Evolutionary conservation across 2,797 vertebrate genomes (phyloP).

Genomic region (Peromyscus nudipes): DNA sequence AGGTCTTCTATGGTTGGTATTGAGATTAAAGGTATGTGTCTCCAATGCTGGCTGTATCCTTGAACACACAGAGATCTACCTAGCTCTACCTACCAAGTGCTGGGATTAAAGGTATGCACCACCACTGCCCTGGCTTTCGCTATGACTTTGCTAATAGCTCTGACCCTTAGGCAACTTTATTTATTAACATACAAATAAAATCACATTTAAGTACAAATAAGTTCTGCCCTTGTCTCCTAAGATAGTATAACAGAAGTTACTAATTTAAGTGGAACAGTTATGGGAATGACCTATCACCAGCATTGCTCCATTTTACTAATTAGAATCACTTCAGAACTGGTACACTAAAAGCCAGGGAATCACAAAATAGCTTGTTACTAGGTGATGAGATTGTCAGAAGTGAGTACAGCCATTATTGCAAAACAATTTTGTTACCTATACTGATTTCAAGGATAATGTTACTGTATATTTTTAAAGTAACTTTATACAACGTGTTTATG

Average conservation of each 20-base stretch:
- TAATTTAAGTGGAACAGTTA: not conserved
- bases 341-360: not conserved
- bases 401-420: not conserved
- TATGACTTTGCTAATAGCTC: too few relatives aligned
- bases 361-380: not conserved
- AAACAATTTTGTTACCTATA: not conserved
- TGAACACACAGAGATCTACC: too few relatives aligned
- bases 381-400: not conserved
- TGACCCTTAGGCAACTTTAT: too few relatives aligned
- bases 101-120: too few relatives aligned
- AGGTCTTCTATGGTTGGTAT: too few relatives aligned
- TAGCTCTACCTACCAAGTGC: too few relatives aligned
- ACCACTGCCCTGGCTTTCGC: too few relatives aligned
- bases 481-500: not conserved
- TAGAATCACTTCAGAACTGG: not conserved
- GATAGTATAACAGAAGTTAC: not conserved
- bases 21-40: too few relatives aligned
- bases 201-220: too few relatives aligned
- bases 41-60: too few relatives aligned
- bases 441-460: not conserved
- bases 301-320: not conserved
- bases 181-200: too few relatives aligned
- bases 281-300: not conserved
- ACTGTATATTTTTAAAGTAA: not conserved
- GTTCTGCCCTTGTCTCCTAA: not conserved